Percentiles rank a stretch among this genome's conserved stretches.
These are phyloP conservation scores for Microtus richardsoni DNA, from an alignment of 2,113 vertebrate species.

Conservation along the genomic window DNA sequence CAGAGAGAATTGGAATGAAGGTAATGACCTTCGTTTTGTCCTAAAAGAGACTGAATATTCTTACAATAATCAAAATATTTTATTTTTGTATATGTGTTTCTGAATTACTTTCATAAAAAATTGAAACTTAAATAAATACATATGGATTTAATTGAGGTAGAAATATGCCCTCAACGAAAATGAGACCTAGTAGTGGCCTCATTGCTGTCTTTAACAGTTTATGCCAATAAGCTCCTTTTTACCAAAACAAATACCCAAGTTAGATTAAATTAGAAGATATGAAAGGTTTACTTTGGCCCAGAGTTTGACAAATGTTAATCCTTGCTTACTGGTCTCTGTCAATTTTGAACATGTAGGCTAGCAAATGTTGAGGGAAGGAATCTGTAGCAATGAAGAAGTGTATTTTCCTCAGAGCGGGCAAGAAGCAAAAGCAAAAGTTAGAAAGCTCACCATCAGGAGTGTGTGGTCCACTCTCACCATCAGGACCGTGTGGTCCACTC, in stretches of 20 bases:
- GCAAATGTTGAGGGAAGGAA: not conserved
- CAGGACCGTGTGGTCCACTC: too few species aligned
- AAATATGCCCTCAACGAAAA: not conserved
- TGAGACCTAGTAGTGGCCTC: not conserved
- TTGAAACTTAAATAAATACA: not conserved
- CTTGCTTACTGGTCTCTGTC: not conserved
- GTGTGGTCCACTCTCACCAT: too few species aligned
- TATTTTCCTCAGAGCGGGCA: not conserved
- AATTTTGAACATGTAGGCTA: not conserved
- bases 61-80: not conserved
- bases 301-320: not conserved
- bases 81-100: not conserved
- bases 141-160: not conserved
- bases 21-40: not conserved
- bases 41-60: slow-evolving; percentile 5
- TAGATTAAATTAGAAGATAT: not conserved
- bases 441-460: not conserved
- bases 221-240: not conserved
- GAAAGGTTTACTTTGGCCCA: not conserved
- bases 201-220: not conserved
- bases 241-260: not conserved
- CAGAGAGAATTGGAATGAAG: not conserved
- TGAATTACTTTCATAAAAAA: not conserved
- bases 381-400: not conserved
- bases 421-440: not conserved